Percentiles rank a stretch among this genome's conserved stretches.
Conservation (phyloP, 1,140 invertebrate genomes). For the Drosophila malerkotliana region DNA sequence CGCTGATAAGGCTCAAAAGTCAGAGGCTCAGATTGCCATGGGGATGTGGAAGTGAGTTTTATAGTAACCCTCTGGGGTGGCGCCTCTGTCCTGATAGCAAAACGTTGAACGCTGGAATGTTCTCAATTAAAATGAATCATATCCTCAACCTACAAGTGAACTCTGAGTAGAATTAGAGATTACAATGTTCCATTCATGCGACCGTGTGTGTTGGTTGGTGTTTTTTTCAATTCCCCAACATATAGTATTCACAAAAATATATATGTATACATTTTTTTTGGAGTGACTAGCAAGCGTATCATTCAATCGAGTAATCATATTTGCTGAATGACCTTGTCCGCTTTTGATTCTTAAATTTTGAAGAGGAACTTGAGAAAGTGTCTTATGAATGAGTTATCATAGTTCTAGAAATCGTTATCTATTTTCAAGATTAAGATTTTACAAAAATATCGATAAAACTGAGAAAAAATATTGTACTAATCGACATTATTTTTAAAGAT, state of each 20-base stretch:
- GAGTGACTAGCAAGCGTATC: neutral
- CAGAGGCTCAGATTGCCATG: neutral
- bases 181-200: slow-evolving; percentile 50
- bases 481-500: too few species aligned
- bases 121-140: slow-evolving; percentile 78
- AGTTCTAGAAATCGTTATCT: too few species aligned
- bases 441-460: too few species aligned
- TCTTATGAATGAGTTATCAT: too few species aligned
- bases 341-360: neutral
- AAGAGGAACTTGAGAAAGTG: too few species aligned
- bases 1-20: slow-evolving; percentile 28
- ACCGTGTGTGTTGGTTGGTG: slow-evolving; percentile 6
- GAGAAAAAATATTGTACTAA: too few species aligned
- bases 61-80: neutral
- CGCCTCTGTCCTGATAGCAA: slow-evolving; percentile 17
- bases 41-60: neutral
- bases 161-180: slow-evolving; percentile 70
- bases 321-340: neutral
- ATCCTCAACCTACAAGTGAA: slow-evolving; percentile 78
- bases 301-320: neutral
- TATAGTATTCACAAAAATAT: slow-evolving; percentile 4
- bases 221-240: slow-evolving; percentile 3
- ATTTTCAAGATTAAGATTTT: too few species aligned
- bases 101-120: slow-evolving; percentile 51
- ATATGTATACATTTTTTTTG: neutral